These are phyloP conservation scores for Amphipyra tragopoginis DNA, from an alignment of 2,888 invertebrate species.

Conservation along the genomic window DNA sequence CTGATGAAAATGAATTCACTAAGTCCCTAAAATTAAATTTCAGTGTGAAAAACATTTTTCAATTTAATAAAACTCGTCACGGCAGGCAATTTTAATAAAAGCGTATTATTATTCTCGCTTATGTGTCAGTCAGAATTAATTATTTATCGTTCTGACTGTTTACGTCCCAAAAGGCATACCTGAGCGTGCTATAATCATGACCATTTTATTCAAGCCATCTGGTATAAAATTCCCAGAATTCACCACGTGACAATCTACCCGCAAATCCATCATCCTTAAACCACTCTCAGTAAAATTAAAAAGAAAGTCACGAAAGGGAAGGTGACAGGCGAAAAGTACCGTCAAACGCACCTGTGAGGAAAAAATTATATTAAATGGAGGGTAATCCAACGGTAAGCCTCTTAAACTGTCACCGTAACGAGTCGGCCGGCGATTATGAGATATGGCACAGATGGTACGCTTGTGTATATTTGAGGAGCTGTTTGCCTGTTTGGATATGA, in stretches of 20 bases:
- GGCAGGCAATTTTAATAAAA: slow-evolving; percentile 37
- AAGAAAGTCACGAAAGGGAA: slow-evolving; percentile 63
- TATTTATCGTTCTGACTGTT: slow-evolving; percentile 25
- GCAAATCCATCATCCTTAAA: slow-evolving; percentile 65
- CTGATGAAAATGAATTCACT: slow-evolving; percentile 44
- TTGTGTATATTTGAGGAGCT: slow-evolving; percentile 56
- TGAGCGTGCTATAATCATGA: slow-evolving; percentile 20
- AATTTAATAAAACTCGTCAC: slow-evolving; percentile 49
- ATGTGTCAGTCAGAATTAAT: slow-evolving; percentile 24
- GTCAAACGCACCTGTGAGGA: slow-evolving; percentile 62
- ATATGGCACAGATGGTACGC: slow-evolving; percentile 65
- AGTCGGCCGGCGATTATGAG: slow-evolving; percentile 69
- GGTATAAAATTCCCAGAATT: slow-evolving; percentile 44
- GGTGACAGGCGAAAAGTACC: slow-evolving; percentile 66
- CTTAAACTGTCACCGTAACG: slow-evolving; percentile 76
- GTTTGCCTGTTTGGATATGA: slow-evolving; percentile 47
- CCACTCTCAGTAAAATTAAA: slow-evolving; percentile 66
- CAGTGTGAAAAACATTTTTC: slow-evolving; percentile 30
- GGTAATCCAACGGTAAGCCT: slow-evolving; percentile 74
- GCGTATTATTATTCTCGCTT: slow-evolving; percentile 33
- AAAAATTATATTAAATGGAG: slow-evolving; percentile 76
- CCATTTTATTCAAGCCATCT: slow-evolving; percentile 31
- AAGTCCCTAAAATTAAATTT: slow-evolving; percentile 42
- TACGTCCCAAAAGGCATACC: slow-evolving; percentile 24
- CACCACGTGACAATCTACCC: slow-evolving; percentile 59